Conservation (phyloP, 2,113 vertebrate genomes). For the Uropsilus gracilis region DNA sequence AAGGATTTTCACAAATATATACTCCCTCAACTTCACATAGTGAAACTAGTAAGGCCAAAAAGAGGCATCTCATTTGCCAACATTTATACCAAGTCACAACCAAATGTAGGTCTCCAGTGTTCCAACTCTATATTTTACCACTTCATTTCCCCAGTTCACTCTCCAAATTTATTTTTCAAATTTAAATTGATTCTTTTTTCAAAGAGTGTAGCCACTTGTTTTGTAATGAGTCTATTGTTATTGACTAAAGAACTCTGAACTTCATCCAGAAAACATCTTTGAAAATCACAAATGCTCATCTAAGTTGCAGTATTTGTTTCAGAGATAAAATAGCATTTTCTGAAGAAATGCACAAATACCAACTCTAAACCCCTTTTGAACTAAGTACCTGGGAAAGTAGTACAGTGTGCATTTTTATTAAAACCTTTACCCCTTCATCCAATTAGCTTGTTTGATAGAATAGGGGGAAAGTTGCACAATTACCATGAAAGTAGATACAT, state of each 20-base stretch:
- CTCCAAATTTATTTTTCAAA: neutral
- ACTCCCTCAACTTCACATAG: neutral
- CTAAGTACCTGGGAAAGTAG: neutral
- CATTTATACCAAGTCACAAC: neutral
- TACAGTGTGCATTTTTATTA: neutral
- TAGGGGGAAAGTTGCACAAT: neutral
- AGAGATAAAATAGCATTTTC: conserved; percentile 19
- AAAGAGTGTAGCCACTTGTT: neutral
- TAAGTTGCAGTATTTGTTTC: conserved; percentile 15
- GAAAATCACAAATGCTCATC: neutral
- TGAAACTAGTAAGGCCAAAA: neutral
- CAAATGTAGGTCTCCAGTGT: neutral
- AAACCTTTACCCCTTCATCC: conserved; percentile 16
- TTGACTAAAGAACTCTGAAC: conserved; percentile 22
- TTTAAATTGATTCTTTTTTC: neutral
- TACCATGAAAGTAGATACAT: neutral
- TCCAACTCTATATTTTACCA: neutral
- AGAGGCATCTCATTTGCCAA: neutral
- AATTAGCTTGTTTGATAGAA: conserved; percentile 35
- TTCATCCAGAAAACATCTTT: conserved; percentile 20
- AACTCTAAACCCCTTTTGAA: conserved; percentile 32
- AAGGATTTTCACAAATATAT: neutral
- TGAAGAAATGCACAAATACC: neutral
- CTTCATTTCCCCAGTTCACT: neutral
- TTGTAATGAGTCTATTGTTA: neutral